These are phyloP conservation scores for Limnothrissa miodon DNA, from an alignment of 2,113 vertebrate species.

Conservation along the genomic window DNA sequence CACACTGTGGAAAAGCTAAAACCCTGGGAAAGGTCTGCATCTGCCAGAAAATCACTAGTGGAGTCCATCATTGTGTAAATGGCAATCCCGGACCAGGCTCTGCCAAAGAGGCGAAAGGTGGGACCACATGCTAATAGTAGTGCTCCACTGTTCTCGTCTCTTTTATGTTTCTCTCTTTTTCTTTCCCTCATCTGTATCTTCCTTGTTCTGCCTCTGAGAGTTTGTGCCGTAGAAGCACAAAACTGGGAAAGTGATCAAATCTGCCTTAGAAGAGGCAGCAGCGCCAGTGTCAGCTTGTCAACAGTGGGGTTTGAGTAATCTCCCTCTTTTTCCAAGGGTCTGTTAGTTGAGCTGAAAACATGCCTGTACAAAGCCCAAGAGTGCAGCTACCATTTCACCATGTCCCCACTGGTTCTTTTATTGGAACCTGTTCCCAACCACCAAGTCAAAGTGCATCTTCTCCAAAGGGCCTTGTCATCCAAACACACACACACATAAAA, in stretches of 20 bases:
- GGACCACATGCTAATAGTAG: slow-evolving; percentile 18
- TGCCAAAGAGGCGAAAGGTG: slow-evolving; percentile 33
- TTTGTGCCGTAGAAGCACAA: slow-evolving; percentile 9
- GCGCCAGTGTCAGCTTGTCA: slow-evolving; percentile 30
- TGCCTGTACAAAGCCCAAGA: slow-evolving; percentile 42
- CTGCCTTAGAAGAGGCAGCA: slow-evolving; percentile 15
- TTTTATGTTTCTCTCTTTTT: not conserved
- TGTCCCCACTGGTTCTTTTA: slow-evolving; percentile 34
- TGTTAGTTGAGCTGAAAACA: slow-evolving; percentile 39
- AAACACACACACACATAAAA: not conserved
- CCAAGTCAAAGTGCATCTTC: slow-evolving; percentile 18
- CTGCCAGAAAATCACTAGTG: slow-evolving; percentile 43
- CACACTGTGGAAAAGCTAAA: slow-evolving; percentile 46
- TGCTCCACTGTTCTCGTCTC: slow-evolving; percentile 7
- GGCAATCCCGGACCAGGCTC: slow-evolving; percentile 24
- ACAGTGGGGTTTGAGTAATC: slow-evolving; percentile 25
- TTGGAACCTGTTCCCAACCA: slow-evolving; percentile 1
- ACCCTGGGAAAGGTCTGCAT: slow-evolving; percentile 62
- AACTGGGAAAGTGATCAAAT: slow-evolving; percentile 35
- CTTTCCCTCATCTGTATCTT: not conserved
- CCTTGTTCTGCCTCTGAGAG: not conserved
- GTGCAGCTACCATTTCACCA: slow-evolving; percentile 20
- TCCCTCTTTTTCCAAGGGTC: slow-evolving; percentile 33
- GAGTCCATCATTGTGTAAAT: slow-evolving; percentile 31
- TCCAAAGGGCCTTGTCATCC: not conserved